Base-by-base conservation (phyloP, 2,797 vertebrate genomes). In the Spheniscus humboldti region DNA sequence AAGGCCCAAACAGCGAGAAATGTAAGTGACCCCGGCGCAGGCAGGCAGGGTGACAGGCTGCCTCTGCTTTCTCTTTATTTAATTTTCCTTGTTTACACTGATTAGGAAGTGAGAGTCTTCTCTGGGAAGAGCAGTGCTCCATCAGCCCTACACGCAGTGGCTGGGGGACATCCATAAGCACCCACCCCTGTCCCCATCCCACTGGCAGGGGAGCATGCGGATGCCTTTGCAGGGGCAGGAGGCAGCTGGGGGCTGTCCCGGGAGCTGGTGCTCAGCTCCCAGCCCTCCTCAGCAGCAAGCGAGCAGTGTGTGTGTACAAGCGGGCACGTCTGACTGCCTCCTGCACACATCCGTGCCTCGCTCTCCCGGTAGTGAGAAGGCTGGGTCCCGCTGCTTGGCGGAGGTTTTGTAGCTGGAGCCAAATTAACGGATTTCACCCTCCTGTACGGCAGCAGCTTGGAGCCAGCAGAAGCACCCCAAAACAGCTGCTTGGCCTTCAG, bases 51-150 rank as follows among this genome's bases (percentile, higher is more conserved):
- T 41, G 22, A 64, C 27, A 3, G 3, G 15, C 64, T 85, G n/a
- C 77, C 73, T 97, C 97, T 97, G 97, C 91, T 95, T 97, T 97
- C 97, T 41, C 23, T 18, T 45, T 37, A 39, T 41, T 73, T 52
- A 11, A 41, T 78, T 91, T 25, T 48, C 79, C 88, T 55, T 77
- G 60, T 77, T 94, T 45, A 45, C 81, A 57, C 18, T 8, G 1
- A 10, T 35, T 35, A 50, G 37, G 48, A 56, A 83, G 76, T 1
- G 48, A 72, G 14, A 35, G 9, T 66, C 16, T 78, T 74, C 47
- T 47, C 43, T 12, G 35, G 43, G 56, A 47, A 66, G 35, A 30
- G 53, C 85, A n/a, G 55, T 20, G 27, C 56, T 53, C 48, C 31
- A 7, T 71, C 86, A 57, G 18, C 71, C 23, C 20, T 57, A 12